Base-by-base conservation (phyloP, 2,797 vertebrate genomes). In the Rhinophrynus dorsalis region DNA sequence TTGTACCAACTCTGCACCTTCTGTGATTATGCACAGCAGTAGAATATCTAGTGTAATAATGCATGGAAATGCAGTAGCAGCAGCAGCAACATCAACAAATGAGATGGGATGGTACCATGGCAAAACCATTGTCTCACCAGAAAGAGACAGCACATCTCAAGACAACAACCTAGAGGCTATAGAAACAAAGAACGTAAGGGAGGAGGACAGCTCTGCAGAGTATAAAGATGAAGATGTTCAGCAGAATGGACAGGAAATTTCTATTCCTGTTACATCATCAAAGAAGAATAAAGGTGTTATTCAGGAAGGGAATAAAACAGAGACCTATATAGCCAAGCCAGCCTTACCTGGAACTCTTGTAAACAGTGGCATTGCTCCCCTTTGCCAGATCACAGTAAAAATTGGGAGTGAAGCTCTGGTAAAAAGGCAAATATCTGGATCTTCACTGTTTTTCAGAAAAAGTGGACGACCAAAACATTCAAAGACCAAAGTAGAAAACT, bases 341-440 rank as follows among this genome's bases (percentile, higher is more conserved):
- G 97, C 94, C 42, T 94, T 96, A 60, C 95, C 95, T 0, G 96
- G 97, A 57, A 95, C 96, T 27, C 98, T 96, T 50, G 78, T 92
- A 9, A 91, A 93, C 52, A 94, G 91, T 75, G 91, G 86, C 0
- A 84, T 96, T 0, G 92, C 95, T 0, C 97, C 97, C 2, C 92
- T 98, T 33, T 98, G 97, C 85, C 96, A 99, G 79, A 99, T 99
- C 81, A 99, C 96, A 15, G 97, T 99, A 47, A 99, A 97, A 89
- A 99, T 99, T 5, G 97, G 96, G 66, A 95, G 97, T 0, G 96
- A 99, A 79, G 96, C 96, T 71, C 94, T 99, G 58, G 95, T 99
- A 60, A 94, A 96, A 63, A 92, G 96, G 67, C 92, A 90, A 48
- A 96, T 98, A 78, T 92, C 97, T 38, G 96, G 96, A 32, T 97